Percentiles rank a stretch among this genome's conserved stretches.
phyloP scores from a whole-genome alignment of 2,113 vertebrate genomes.

The Nothobranchius furzeri region DNA sequence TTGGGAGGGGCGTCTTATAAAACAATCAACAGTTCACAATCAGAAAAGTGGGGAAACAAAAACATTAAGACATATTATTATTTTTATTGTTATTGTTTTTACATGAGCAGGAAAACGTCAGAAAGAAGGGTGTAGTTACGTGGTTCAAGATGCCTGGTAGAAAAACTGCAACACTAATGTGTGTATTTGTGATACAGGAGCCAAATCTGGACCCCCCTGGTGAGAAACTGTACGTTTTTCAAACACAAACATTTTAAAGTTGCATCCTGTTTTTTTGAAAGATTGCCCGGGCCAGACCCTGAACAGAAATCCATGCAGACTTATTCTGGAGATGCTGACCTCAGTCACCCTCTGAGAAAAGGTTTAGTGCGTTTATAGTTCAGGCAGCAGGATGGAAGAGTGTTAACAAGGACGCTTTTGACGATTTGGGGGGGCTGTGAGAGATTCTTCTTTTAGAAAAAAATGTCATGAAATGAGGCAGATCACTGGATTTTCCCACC shows the following conservation, averaged over 20 bases:
- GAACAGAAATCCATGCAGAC: constrained; percentile 65
- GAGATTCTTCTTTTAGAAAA: too few species aligned
- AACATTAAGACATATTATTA: constrained; percentile 9
- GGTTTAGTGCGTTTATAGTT: constrained; percentile 16
- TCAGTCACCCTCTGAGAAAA: constrained; percentile 30
- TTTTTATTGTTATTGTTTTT: constrained; percentile 24
- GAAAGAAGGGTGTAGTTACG: constrained; percentile 16
- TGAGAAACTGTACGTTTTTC: constrained; percentile 44
- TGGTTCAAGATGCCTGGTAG: constrained; percentile 67
- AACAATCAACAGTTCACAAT: constrained; percentile 61
- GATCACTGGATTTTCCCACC: background rate
- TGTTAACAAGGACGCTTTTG: constrained; percentile 53
- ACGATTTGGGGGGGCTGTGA: background rate
- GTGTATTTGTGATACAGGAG: constrained; percentile 35
- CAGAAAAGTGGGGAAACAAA: constrained; percentile 19
- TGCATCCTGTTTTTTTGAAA: constrained; percentile 76
- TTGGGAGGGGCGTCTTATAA: constrained; percentile 45
- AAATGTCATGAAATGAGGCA: too few species aligned
- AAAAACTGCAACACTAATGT: constrained; percentile 60
- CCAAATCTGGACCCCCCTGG: constrained; percentile 1
- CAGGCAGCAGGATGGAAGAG: constrained; percentile 38
- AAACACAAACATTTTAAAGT: constrained; percentile 55
- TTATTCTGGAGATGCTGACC: constrained; percentile 64
- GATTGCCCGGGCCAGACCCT: constrained; percentile 69
- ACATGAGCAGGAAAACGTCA: constrained; percentile 29